phyloP scores from a whole-genome alignment of 2,888 invertebrate genomes.

The Calameuta idolon region DNA sequence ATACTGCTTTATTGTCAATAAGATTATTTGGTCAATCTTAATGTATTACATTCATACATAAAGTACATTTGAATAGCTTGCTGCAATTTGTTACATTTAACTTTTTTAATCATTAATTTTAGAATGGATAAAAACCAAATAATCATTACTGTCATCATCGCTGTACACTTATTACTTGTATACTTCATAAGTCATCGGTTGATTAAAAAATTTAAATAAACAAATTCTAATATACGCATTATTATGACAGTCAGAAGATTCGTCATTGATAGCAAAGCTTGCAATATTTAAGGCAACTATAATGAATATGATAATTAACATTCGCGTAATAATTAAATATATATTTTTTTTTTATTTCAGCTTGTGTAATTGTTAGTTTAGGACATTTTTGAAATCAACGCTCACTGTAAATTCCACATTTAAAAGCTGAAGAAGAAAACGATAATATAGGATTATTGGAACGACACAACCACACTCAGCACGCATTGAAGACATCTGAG shows the following conservation, averaged over 20 bases:
- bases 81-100: not conserved
- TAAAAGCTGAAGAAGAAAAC: constrained; percentile 55
- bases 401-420: constrained; percentile 68
- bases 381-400: constrained; percentile 67
- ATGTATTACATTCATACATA: not conserved
- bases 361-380: constrained; percentile 74
- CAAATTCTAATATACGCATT: not conserved
- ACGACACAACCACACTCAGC: constrained; percentile 81
- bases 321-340: not conserved
- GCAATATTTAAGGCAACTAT: not conserved
- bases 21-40: not conserved
- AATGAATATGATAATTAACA: not conserved
- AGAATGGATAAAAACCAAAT: not conserved
- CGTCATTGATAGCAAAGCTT: not conserved
- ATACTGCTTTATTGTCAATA: not conserved
- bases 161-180: not conserved
- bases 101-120: not conserved
- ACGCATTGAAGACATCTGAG: constrained; percentile 92
- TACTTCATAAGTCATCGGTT: not conserved
- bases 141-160: not conserved
- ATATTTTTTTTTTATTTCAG: constrained; percentile 69
- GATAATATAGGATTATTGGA: constrained; percentile 57
- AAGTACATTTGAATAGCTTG: not conserved
- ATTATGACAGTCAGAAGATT: not conserved
- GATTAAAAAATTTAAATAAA: not conserved